Evolutionary conservation across 2,113 vertebrate species (phyloP), one percentile per base, ranked within the genome.

Genomic region (Rhea pennata): DNA sequence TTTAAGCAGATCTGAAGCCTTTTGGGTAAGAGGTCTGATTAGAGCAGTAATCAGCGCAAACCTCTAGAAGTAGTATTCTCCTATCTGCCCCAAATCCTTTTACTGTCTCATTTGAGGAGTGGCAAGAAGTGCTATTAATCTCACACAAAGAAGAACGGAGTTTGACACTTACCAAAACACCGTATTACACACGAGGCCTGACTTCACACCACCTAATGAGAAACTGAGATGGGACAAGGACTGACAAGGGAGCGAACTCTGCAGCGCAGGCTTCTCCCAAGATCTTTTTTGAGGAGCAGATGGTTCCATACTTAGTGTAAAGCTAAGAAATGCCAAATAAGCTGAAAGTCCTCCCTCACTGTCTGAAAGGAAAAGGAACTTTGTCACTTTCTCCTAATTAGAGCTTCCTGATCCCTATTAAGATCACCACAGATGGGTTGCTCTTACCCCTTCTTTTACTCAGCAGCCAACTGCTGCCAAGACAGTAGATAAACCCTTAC

Each of bases 161-260:
- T 42, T 42, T 51, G 53, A 39, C 23, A 5, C 33, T 15, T 36
- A 11, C 15, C 51, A 26, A 64, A 61, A 13, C 48, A 56, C 13
- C 5, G 54, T 12, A 42, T 42, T 2, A 6, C 12, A 23, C 0
- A 1, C 13, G 20, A 75, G 51, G 14, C 23, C 15, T 0, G 0
- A 21, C 26, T 31, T 80, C 70, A 31, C 11, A 9, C 8, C 11
- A 22, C 23, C 39, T 23, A 33, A 48, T 0, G 1, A 51, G 53
- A 66, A 58, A 33, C 33, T 67, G 33, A 1, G 3, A 23, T 10
- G 26, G 12, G 15, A 36, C 36, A 36, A 36, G 36, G 36, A 36
- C 36, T 26, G 70, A 70, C n/a, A 61, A 54, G 33, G 26, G 26
- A 10, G 36, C 58, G 31, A 23, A n/a, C 12, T 66, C n/a, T 77